phyloP scores from a whole-genome alignment of 2,888 invertebrate genomes.

The Leucophora obtusa region DNA sequence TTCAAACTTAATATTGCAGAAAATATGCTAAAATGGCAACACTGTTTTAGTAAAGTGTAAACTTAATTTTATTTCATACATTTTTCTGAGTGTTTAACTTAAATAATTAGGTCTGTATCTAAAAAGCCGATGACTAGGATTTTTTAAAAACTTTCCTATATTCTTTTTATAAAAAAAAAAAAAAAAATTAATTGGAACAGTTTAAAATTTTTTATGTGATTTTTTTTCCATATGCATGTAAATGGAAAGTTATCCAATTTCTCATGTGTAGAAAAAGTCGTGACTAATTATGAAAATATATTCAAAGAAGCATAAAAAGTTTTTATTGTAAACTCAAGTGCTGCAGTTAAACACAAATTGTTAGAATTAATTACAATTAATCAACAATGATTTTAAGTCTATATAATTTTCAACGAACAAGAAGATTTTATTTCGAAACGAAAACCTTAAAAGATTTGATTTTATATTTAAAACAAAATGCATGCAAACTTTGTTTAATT shows the following conservation, averaged over 20 bases:
- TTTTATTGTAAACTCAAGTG: background rate
- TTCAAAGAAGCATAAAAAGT: background rate
- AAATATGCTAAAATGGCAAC: no score
- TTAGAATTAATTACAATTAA: background rate
- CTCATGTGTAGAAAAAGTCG: background rate
- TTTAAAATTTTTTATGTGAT: no score
- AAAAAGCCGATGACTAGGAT: no score
- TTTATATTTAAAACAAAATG: background rate
- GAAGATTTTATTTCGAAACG: background rate
- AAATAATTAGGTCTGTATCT: no score
- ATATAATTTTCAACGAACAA: background rate
- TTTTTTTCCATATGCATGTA: no score
- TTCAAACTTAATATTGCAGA: no score
- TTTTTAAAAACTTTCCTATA: no score
- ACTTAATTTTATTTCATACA: no score
- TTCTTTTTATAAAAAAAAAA: no score
- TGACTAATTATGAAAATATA: background rate
- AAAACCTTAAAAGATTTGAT: background rate
- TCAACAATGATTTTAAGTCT: background rate
- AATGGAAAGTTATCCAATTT: background rate
- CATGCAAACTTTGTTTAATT: slow-evolving; percentile 8
- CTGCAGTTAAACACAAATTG: background rate
- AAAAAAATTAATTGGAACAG: no score
- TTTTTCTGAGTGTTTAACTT: no score
- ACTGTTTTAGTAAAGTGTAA: no score